phyloP scores from a whole-genome alignment of 2,888 invertebrate species.

The Ypsolopha scabrella region DNA sequence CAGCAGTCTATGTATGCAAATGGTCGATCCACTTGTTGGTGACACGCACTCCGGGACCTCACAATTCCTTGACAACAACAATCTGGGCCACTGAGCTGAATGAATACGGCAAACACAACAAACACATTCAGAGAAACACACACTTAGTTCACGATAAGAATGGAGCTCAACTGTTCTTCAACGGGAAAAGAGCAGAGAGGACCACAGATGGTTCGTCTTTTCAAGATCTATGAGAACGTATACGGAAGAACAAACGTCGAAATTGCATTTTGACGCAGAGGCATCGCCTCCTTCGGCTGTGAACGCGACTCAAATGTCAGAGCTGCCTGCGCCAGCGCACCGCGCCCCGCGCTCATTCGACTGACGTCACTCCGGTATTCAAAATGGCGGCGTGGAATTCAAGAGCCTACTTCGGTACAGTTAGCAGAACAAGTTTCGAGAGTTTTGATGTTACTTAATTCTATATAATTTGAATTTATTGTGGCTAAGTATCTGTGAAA shows the following conservation, averaged over 20 bases:
- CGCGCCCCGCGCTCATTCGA: conserved; percentile 44
- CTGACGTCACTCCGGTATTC: conserved; percentile 66
- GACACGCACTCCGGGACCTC: conserved; percentile 40
- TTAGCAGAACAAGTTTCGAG: conserved; percentile 10
- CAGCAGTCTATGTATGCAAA: conserved; percentile 38
- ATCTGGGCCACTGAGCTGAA: conserved; percentile 55
- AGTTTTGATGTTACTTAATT: conserved; percentile 2
- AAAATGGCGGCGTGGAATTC: conserved; percentile 65
- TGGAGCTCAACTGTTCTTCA: conserved; percentile 54
- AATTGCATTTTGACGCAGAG: conserved; percentile 56
- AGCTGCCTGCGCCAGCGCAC: conserved; percentile 6
- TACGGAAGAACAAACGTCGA: conserved; percentile 46
- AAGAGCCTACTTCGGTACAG: conserved; percentile 54
- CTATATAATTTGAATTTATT: background rate
- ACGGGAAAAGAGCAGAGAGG: conserved; percentile 56
- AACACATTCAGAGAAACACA: conserved; percentile 47
- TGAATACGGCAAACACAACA: conserved; percentile 55
- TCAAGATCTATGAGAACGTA: conserved; percentile 42
- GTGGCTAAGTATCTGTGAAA: background rate
- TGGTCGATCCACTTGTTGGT: conserved; percentile 49
- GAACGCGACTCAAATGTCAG: conserved; percentile 54
- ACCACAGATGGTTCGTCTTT: conserved; percentile 28
- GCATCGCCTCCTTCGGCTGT: conserved; percentile 57
- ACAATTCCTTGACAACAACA: conserved; percentile 38
- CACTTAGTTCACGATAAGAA: conserved; percentile 23